Evolutionary conservation across 2,113 vertebrate species (phyloP).

Genomic region (Scolopax mira): DNA sequence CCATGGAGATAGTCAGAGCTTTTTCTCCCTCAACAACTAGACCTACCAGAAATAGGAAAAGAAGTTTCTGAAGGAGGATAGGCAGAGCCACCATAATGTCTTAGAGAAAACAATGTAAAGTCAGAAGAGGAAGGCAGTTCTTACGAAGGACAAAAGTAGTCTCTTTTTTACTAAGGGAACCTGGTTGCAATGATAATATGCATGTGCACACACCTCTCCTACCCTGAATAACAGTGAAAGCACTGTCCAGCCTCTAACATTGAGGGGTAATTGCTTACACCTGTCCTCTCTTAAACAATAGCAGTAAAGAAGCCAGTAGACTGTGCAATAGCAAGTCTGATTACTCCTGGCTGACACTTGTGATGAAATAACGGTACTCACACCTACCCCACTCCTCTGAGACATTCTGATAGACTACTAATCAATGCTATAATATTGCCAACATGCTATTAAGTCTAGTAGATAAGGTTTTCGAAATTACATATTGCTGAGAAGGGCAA

Average conservation of each 20-base stretch:
- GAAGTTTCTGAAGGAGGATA: neutral
- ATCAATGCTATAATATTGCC: neutral
- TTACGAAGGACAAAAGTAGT: neutral
- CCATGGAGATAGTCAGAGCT: neutral
- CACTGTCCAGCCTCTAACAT: neutral
- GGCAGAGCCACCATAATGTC: neutral
- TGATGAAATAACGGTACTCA: neutral
- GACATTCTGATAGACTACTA: neutral
- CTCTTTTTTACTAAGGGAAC: neutral
- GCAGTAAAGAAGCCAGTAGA: neutral
- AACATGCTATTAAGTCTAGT: neutral
- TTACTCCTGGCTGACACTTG: neutral
- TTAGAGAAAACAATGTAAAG: neutral
- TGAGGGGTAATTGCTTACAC: neutral
- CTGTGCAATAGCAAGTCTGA: neutral
- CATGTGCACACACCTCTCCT: neutral
- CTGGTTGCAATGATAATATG: neutral
- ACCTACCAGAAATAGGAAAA: neutral
- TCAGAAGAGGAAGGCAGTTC: neutral
- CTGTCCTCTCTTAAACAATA: neutral
- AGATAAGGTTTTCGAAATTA: neutral
- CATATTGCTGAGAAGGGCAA: neutral
- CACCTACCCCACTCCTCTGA: neutral
- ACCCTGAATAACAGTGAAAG: neutral
- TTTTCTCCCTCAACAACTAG: neutral